These are phyloP conservation scores for Geotrupes spiniger DNA, from an alignment of 2,888 invertebrate species.

Conservation along the genomic window DNA sequence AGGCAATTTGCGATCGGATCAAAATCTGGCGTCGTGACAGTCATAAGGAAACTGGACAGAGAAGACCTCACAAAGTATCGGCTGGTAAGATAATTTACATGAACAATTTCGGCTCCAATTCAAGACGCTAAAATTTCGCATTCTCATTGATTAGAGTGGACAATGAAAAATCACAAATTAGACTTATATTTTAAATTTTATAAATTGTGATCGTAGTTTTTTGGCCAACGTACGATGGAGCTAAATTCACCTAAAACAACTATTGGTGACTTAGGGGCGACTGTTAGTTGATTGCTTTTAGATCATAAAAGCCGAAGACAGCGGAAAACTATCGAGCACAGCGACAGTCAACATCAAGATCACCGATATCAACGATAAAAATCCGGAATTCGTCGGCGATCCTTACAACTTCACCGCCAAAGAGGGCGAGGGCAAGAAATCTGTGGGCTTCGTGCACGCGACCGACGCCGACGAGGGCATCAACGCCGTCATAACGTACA, in stretches of 20 bases:
- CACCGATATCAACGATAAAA: slow-evolving; percentile 89
- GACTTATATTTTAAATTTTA: too few relatives aligned
- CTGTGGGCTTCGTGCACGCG: slow-evolving; percentile 80
- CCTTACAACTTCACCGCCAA: slow-evolving; percentile 80
- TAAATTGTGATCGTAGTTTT: too few relatives aligned
- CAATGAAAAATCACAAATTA: too few relatives aligned
- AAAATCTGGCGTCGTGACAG: slow-evolving; percentile 84
- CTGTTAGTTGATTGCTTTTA: slow-evolving; percentile 39
- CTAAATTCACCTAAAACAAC: background rate
- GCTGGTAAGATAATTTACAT: slow-evolving; percentile 66
- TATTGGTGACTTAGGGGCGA: background rate
- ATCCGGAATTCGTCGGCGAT: slow-evolving; percentile 80
- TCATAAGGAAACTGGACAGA: slow-evolving; percentile 79
- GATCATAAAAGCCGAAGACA: slow-evolving; percentile 83
- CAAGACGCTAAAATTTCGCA: too few relatives aligned
- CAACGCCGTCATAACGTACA: slow-evolving; percentile 79
- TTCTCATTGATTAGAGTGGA: too few relatives aligned
- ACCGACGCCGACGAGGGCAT: slow-evolving; percentile 82
- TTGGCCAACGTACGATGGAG: too few relatives aligned
- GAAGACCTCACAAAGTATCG: slow-evolving; percentile 88
- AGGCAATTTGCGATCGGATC: slow-evolving; percentile 83
- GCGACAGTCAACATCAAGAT: slow-evolving; percentile 86
- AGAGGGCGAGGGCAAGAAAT: slow-evolving; percentile 63
- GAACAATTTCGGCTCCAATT: too few relatives aligned
- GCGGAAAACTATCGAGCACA: slow-evolving; percentile 76